phyloP scores from a whole-genome alignment of 2,797 vertebrate species.

The Antennarius maculatus region DNA sequence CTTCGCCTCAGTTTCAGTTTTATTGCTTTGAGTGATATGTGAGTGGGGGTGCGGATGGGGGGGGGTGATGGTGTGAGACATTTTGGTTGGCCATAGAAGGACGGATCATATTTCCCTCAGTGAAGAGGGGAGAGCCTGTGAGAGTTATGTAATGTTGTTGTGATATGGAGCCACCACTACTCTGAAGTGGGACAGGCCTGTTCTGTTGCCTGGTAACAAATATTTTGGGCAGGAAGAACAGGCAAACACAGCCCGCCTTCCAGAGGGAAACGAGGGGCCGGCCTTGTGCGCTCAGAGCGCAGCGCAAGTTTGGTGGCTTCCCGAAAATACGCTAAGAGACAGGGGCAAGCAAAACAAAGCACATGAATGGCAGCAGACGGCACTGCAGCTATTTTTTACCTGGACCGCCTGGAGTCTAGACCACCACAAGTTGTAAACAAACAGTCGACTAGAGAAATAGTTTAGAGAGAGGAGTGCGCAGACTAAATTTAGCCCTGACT shows the following conservation, averaged over 20 bases:
- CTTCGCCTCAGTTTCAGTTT: constrained; percentile 36
- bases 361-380: constrained; percentile 51
- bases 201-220: constrained; percentile 83
- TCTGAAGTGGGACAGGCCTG: constrained; percentile 75
- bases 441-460: constrained; percentile 28
- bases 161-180: constrained; percentile 68
- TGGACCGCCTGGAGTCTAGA: constrained; percentile 49
- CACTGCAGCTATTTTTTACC: constrained; percentile 41
- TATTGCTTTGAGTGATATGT: constrained; percentile 11
- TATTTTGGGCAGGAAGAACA: constrained; percentile 84
- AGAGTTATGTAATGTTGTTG: constrained; percentile 75
- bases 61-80: constrained; percentile 27
- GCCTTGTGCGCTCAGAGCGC: constrained; percentile 72
- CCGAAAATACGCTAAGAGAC: constrained; percentile 79
- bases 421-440: constrained; percentile 53
- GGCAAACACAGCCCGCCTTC: constrained; percentile 81
- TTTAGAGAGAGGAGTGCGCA: constrained; percentile 5
- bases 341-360: constrained; percentile 79
- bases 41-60: neutral
- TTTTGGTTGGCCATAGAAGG: constrained; percentile 53
- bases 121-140: constrained; percentile 66
- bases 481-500: no score
- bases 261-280: constrained; percentile 77
- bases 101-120: constrained; percentile 65
- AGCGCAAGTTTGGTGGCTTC: constrained; percentile 74